Evolutionary conservation across 2,113 vertebrate genomes (phyloP).

Genomic region (Actenoides hombroni): DNA sequence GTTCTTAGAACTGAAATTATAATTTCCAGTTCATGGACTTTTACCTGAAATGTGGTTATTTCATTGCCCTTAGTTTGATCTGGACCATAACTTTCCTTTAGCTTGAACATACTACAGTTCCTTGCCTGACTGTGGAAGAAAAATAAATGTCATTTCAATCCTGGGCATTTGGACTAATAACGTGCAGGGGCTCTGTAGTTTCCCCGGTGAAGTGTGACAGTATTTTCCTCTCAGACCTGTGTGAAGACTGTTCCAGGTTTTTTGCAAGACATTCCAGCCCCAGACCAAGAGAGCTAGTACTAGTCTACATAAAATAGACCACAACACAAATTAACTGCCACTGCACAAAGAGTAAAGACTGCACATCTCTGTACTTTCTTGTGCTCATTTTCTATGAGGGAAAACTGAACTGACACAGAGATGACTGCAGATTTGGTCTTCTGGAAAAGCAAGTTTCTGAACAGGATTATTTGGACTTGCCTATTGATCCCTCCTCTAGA

Average conservation of each 20-base stretch:
- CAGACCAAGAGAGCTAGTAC: background rate
- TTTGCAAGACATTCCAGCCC: background rate
- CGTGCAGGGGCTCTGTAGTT: rapidly evolving
- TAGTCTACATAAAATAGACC: background rate
- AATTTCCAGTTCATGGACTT: background rate
- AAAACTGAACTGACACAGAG: background rate
- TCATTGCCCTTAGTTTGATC: background rate
- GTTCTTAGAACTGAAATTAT: background rate
- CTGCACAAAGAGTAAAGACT: background rate
- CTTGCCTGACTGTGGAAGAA: background rate
- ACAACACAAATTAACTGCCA: background rate
- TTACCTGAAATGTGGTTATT: background rate
- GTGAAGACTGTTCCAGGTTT: background rate
- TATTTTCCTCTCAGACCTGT: background rate
- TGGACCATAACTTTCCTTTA: background rate
- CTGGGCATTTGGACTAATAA: background rate
- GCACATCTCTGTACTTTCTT: background rate
- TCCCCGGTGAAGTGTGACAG: background rate
- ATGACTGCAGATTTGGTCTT: background rate
- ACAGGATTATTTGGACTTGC: background rate
- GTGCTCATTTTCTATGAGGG: background rate
- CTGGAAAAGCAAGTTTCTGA: background rate
- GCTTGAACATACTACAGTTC: background rate
- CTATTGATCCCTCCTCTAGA: background rate
- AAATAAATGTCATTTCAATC: background rate